Conservation (phyloP, 2,797 vertebrate species). For the Prunella strophiata region DNA sequence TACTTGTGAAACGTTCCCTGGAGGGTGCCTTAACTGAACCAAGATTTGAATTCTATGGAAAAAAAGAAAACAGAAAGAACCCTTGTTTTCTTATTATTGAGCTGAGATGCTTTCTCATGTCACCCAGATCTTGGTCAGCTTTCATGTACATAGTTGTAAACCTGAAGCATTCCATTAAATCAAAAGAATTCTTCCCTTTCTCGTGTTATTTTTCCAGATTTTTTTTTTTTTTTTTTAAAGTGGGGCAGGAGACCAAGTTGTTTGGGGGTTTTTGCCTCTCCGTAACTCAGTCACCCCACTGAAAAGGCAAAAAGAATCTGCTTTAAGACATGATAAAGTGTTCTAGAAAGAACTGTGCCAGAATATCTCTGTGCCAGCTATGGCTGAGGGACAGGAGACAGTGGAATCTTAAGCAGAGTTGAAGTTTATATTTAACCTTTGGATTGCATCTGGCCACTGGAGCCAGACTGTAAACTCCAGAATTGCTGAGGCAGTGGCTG, state of each 20-base stretch:
- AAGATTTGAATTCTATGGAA: neutral
- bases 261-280: fast-evolving
- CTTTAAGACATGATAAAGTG: neutral
- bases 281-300: neutral
- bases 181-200: neutral
- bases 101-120: neutral
- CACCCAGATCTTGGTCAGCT: neutral
- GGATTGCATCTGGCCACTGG: neutral
- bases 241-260: fast-evolving
- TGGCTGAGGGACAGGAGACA: neutral
- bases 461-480: neutral
- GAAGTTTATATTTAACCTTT: neutral
- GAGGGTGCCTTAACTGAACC: neutral
- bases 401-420: neutral
- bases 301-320: neutral
- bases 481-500: neutral
- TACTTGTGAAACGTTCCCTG: neutral
- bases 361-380: neutral
- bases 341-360: neutral
- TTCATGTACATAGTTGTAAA: neutral
- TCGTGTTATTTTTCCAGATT: fast-evolving
- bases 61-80: neutral
- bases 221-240: neutral
- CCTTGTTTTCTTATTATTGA: neutral
- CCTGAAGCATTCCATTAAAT: neutral